These are phyloP conservation scores for Strigamia transsilvanica DNA, from an alignment of 2,888 invertebrate species.

Conservation along the genomic window DNA sequence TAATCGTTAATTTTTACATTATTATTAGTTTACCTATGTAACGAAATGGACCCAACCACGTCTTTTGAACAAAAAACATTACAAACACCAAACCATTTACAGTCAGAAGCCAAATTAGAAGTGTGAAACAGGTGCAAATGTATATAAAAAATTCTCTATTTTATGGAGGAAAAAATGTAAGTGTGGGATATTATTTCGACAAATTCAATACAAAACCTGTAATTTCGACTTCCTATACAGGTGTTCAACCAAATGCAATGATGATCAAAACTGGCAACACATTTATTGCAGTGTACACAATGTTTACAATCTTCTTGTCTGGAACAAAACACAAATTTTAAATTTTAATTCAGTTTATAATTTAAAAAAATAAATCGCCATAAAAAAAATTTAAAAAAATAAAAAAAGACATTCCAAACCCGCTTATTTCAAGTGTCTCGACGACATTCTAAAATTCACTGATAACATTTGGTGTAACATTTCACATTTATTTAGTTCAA, in stretches of 20 bases:
- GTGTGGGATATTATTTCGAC: not conserved
- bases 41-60: constrained; percentile 53
- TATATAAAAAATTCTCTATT: constrained; percentile 50
- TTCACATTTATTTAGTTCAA: constrained; percentile 22
- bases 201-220: constrained; percentile 64
- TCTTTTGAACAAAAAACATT: constrained; percentile 55
- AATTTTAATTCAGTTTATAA: constrained; percentile 28
- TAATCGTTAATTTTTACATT: not conserved
- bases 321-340: constrained; percentile 37
- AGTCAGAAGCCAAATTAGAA: constrained; percentile 52
- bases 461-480: constrained; percentile 40
- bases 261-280: constrained; percentile 93
- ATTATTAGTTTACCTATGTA: not conserved
- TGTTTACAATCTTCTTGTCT: constrained; percentile 74
- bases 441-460: constrained; percentile 18
- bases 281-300: constrained; percentile 96
- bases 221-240: constrained; percentile 92
- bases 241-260: constrained; percentile 99
- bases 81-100: constrained; percentile 52
- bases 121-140: constrained; percentile 51
- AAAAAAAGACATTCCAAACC: not conserved
- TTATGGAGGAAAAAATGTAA: not conserved
- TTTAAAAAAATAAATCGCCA: no score
- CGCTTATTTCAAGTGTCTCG: not conserved
- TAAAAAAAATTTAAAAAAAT: not conserved